Conservation (phyloP, 2,888 invertebrate genomes). For the Acrobasis consociella region DNA sequence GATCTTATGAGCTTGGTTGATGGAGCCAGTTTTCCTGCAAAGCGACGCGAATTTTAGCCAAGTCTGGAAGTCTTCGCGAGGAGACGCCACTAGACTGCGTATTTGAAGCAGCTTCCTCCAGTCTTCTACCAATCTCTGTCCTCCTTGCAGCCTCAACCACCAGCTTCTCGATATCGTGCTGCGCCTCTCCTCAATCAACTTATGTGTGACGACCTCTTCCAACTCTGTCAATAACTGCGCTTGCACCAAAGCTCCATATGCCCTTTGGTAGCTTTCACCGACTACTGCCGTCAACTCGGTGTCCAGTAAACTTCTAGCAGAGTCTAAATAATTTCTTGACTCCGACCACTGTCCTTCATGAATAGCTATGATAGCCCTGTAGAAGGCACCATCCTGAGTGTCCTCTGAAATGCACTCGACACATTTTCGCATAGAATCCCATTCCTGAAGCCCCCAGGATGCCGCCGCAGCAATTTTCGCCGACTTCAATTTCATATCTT, state of each 20-base stretch:
- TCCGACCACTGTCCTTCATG: conserved; percentile 89
- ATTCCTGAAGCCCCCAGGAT: conserved; percentile 97
- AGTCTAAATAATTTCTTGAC: conserved; percentile 93
- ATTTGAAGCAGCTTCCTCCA: conserved; percentile 99
- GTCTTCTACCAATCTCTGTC: conserved; percentile 97
- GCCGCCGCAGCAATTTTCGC: conserved; percentile 96
- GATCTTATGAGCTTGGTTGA: conserved; percentile 95
- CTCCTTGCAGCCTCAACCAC: conserved; percentile 97
- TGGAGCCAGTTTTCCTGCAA: conserved; percentile 95
- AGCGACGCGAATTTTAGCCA: conserved; percentile 99
- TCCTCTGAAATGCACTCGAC: conserved; percentile 94
- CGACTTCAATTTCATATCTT: conserved; percentile 83
- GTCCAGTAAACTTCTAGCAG: conserved; percentile 95
- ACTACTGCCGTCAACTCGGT: conserved; percentile 98
- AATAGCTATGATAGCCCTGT: conserved; percentile 95
- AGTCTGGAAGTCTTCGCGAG: conserved; percentile 96
- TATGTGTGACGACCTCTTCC: conserved; percentile 98
- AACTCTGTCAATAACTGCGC: conserved; percentile 98
- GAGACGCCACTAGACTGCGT: conserved; percentile 94
- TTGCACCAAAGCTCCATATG: conserved; percentile 96
- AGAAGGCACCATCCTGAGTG: conserved; percentile 97
- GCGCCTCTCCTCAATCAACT: conserved; percentile 95
- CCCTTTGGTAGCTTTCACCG: conserved; percentile 96
- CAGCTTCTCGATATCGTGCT: conserved; percentile 91
- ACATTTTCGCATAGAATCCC: conserved; percentile 96